Base-by-base conservation (phyloP, 1,140 invertebrate genomes). In the Thaumetopoea pityocampa region DNA sequence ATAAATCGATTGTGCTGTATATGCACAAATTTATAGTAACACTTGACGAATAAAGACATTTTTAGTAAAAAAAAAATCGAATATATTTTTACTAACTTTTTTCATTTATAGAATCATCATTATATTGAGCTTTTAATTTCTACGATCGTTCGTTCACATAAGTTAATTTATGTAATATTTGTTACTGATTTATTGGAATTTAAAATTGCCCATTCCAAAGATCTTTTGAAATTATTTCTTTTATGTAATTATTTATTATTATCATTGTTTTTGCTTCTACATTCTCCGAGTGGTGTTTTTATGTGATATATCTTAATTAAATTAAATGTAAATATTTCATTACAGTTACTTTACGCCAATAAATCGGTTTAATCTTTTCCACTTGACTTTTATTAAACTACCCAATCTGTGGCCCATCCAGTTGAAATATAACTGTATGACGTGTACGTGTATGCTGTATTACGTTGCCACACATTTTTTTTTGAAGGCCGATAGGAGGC, bases 281-380 rank as follows among this genome's bases (percentile, higher is more conserved):
- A 76, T 73, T 71, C 52, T 71, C 64, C 63, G 67, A 66, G 43
- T 67, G 73, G 72, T 81, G 49, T 62, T 65, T 51, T 73, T 76
- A 67, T 77, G 69, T 80, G 72, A 71, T 71, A 70, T 71, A 51
- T 67, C 62, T 68, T 68, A 53, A 30, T 30, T 32, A 41, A 30
- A 74, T 65, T 63, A 69, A 71, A 63, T 78, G 69, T 73, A 76
- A 74, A 68, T 78, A 76, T 67, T 66, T 74, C 58, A 61, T 56
- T 64, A 67, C 59, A 65, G 64, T 76, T 76, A 77, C 40, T 34
- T 18, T 73, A 72, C 70, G 67, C 59, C 54, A 78, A 73, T 78
- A 70, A 79, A 59, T 74, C 73, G 66, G 55, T 78, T 78, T 80
- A 79, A 79, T 82, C 72, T 82, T 82, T 70, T 79, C 70, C 46